These are phyloP conservation scores for Branchellion lobata DNA, from an alignment of 2,888 invertebrate species.

Conservation along the genomic window DNA sequence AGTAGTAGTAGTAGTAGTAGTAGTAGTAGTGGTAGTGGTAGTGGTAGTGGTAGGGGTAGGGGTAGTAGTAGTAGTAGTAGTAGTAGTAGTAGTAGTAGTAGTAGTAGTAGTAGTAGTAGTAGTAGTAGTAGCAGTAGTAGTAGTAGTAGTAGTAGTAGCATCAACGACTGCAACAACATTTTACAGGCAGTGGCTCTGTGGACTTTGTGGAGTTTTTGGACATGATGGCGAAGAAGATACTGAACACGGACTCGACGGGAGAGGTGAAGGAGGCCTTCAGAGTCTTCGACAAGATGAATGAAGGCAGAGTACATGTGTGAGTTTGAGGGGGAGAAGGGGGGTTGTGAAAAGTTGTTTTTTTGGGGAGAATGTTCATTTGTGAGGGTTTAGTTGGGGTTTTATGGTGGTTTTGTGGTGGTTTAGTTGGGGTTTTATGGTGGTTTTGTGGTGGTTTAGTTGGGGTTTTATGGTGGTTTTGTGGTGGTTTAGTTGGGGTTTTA, in stretches of 20 bases:
- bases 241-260: constrained; percentile 49
- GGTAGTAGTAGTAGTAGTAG: neutral
- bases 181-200: constrained; percentile 51
- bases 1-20: constrained; percentile 18
- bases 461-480: too few relatives aligned
- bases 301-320: constrained; percentile 43
- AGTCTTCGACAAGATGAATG: constrained; percentile 49
- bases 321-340: too few relatives aligned
- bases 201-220: constrained; percentile 52
- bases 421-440: too few relatives aligned
- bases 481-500: too few relatives aligned
- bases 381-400: too few relatives aligned
- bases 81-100: too few relatives aligned
- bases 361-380: too few relatives aligned
- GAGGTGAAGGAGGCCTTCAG: constrained; percentile 51
- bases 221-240: constrained; percentile 52
- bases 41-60: neutral
- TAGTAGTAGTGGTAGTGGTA: constrained; percentile 12
- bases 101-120: neutral
- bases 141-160: constrained; percentile 2
- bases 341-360: too few relatives aligned
- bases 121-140: constrained; percentile 12
- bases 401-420: too few relatives aligned
- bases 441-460: too few relatives aligned
- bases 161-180: too few relatives aligned